Conservation (phyloP, 2,888 invertebrate species). For the Metalampra italica region DNA sequence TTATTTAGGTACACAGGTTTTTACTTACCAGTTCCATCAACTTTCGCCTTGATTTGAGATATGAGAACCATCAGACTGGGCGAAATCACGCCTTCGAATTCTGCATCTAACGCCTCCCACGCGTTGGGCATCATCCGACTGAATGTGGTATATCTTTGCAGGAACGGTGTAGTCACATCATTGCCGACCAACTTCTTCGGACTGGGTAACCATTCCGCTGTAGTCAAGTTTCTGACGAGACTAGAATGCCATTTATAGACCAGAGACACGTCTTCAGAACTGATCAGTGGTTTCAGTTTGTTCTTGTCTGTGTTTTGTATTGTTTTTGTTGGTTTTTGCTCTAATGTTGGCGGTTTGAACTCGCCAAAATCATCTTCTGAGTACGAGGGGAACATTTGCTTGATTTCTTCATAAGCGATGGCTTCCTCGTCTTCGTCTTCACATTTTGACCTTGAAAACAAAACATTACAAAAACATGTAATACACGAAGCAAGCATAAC, state of each 20-base stretch:
- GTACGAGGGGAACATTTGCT: constrained; percentile 83
- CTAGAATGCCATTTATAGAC: constrained; percentile 80
- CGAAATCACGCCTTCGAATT: constrained; percentile 72
- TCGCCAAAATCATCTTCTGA: constrained; percentile 84
- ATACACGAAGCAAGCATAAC: neutral
- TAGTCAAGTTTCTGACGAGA: constrained; percentile 77
- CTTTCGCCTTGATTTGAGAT: constrained; percentile 69
- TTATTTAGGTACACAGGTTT: no score
- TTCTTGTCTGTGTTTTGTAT: constrained; percentile 28
- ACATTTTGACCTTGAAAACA: constrained; percentile 75
- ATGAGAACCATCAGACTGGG: constrained; percentile 80
- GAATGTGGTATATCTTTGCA: constrained; percentile 80
- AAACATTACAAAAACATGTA: neutral
- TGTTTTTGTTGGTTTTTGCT: constrained; percentile 59
- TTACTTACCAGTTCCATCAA: constrained; percentile 60
- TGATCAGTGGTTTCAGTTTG: constrained; percentile 52
- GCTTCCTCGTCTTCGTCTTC: constrained; percentile 84
- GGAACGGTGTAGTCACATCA: constrained; percentile 64
- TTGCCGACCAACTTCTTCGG: constrained; percentile 62
- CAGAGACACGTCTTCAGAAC: constrained; percentile 76
- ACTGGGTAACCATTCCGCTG: constrained; percentile 79
- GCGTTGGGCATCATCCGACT: constrained; percentile 71
- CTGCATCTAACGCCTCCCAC: constrained; percentile 73
- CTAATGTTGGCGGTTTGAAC: constrained; percentile 74
- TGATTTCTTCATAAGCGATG: constrained; percentile 80